Conservation (phyloP, 1,140 invertebrate species). For the Manduca sexta region DNA sequence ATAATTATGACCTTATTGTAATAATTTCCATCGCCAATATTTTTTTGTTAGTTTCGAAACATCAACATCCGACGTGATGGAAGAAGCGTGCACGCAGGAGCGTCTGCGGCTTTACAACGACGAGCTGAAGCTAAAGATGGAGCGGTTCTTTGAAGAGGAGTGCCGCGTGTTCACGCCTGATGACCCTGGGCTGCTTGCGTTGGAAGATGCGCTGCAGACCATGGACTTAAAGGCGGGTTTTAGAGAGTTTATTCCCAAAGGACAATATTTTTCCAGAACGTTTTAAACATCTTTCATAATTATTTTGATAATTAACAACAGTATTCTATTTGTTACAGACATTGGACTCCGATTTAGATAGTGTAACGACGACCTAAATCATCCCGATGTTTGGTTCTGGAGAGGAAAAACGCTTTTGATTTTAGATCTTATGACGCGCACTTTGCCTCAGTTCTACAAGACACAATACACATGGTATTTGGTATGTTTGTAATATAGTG, state of each 20-base stretch:
- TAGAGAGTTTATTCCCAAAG: no score
- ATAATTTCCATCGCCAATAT: no score
- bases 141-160: slow-evolving; percentile 46
- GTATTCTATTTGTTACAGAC: slow-evolving; percentile 17
- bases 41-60: slow-evolving; percentile 28
- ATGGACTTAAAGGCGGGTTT: slow-evolving; percentile 41
- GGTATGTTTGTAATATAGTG: no score
- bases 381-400: no score
- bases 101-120: slow-evolving; percentile 24
- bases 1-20: no score
- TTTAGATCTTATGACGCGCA: no score
- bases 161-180: slow-evolving; percentile 42
- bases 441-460: no score
- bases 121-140: slow-evolving; percentile 43
- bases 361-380: neutral
- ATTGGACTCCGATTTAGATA: slow-evolving; percentile 19
- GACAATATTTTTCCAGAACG: no score
- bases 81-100: slow-evolving; percentile 8
- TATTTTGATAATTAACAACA: neutral
- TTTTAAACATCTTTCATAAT: neutral
- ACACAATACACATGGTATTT: no score
- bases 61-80: slow-evolving; percentile 19
- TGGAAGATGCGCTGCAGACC: slow-evolving; percentile 35
- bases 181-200: slow-evolving; percentile 33
- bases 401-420: no score